Conservation (phyloP, 1,140 invertebrate genomes). For the Armadillidium nasatum region DNA sequence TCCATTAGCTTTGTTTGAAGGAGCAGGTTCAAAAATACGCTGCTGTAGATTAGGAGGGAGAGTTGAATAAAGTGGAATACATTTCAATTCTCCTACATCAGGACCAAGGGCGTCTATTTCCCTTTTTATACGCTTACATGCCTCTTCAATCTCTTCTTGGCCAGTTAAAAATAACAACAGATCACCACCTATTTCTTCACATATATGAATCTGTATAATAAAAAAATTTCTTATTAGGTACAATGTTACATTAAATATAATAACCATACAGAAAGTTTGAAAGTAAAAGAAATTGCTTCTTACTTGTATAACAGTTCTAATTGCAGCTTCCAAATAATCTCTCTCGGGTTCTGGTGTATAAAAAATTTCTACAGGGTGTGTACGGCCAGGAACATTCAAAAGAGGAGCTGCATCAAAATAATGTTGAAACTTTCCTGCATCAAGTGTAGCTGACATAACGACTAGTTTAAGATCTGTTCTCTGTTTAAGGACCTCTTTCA, state of each 20-base stretch:
- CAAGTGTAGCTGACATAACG: constrained; percentile 99
- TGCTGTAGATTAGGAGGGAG: constrained; percentile 96
- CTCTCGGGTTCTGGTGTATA: constrained; percentile 98
- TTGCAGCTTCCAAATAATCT: constrained; percentile 97
- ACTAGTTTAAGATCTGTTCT: constrained; percentile 92
- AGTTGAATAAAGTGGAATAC: constrained; percentile 97
- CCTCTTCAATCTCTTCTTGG: constrained; percentile 98
- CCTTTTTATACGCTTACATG: constrained; percentile 94
- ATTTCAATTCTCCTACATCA: constrained; percentile 94
- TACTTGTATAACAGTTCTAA: constrained; percentile 90
- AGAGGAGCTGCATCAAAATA: constrained; percentile 98
- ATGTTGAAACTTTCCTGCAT: constrained; percentile 96
- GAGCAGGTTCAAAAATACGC: constrained; percentile 92
- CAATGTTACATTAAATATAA: not conserved
- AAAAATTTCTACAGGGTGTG: constrained; percentile 97
- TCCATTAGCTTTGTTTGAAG: constrained; percentile 85
- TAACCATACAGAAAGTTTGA: constrained; percentile 11
- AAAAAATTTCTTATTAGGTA: constrained; percentile 13
- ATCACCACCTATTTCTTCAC: constrained; percentile 92
- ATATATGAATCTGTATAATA: constrained; percentile 78
- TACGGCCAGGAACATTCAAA: constrained; percentile 96
- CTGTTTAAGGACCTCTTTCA: constrained; percentile 96
- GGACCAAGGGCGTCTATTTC: constrained; percentile 95
- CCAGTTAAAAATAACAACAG: constrained; percentile 93
- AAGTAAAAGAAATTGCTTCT: not conserved